These are phyloP conservation scores for Zapus hudsonius DNA, from an alignment of 2,113 vertebrate genomes.

Conservation along the genomic window DNA sequence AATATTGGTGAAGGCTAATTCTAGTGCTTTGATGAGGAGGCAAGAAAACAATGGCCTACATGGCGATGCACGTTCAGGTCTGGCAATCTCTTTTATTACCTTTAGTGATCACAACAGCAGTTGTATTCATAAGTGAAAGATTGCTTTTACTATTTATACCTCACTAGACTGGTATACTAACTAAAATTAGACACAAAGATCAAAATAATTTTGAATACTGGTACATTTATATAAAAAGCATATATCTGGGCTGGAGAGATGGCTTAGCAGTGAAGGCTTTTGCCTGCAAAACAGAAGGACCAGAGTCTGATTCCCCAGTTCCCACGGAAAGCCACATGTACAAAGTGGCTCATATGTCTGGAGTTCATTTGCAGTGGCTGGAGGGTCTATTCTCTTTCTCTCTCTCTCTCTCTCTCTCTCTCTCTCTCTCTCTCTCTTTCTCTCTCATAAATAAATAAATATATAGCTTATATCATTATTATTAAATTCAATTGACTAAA, in stretches of 20 bases:
- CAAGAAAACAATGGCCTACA: not conserved
- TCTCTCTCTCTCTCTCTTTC: too few species aligned
- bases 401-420: too few species aligned
- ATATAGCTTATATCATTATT: too few species aligned
- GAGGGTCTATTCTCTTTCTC: too few species aligned
- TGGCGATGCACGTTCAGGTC: not conserved
- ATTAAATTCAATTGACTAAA: slow-evolving; percentile 31
- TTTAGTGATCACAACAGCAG: slow-evolving; percentile 26
- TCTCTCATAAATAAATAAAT: too few species aligned
- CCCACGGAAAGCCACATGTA: too few species aligned
- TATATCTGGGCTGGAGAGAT: not conserved
- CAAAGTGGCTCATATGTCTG: too few species aligned
- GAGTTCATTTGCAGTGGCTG: too few species aligned
- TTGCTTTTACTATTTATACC: not conserved
- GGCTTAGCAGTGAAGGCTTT: too few species aligned
- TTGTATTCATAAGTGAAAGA: slow-evolving; percentile 5
- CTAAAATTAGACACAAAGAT: slow-evolving; percentile 22
- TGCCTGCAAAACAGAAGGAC: too few species aligned
- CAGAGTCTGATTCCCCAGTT: too few species aligned
- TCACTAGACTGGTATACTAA: not conserved
- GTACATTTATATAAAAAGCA: not conserved
- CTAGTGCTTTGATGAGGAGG: not conserved
- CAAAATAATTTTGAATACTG: not conserved
- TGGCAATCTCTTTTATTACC: not conserved
- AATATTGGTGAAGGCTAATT: not conserved